Evolutionary conservation across 2,888 invertebrate genomes (phyloP).

Genomic region (Frankliniella intonsa): DNA sequence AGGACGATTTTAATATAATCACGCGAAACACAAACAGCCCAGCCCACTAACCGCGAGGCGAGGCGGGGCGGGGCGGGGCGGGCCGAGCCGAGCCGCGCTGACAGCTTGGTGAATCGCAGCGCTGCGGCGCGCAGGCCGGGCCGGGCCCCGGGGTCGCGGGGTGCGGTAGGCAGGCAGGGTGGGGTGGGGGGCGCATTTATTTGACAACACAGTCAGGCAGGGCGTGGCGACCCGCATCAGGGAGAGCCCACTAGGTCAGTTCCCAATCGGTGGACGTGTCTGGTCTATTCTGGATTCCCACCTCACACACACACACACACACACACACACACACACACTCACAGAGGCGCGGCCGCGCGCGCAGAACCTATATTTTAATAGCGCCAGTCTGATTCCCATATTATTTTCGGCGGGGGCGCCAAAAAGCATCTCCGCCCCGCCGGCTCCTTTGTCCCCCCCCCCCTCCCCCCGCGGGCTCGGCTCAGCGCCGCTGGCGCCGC

Average conservation of each 20-base stretch:
- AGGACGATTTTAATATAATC: conserved; percentile 2
- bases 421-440: neutral
- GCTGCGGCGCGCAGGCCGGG: neutral
- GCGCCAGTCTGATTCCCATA: neutral
- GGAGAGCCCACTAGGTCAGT: conserved; percentile 18
- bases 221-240: conserved; percentile 1
- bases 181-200: neutral
- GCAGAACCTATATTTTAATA: neutral
- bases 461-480: too few species aligned
- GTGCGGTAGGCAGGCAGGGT: neutral
- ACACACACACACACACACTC: neutral
- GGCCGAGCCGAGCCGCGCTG: neutral
- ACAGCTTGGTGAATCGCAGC: conserved; percentile 21
- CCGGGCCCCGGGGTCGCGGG: too few species aligned
- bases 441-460: neutral
- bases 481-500: too few species aligned
- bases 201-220: neutral
- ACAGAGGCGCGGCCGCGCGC: neutral
- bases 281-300: neutral
- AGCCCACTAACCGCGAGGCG: neutral
- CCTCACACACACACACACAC: neutral
- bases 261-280: neutral
- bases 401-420: neutral
- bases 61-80: too few species aligned
- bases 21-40: conserved; percentile 12